A percentile compares a stretch with the other conserved stretches of the same genome.
phyloP scores from a whole-genome alignment of 2,888 invertebrate species.

The Rotaria sp. region DNA sequence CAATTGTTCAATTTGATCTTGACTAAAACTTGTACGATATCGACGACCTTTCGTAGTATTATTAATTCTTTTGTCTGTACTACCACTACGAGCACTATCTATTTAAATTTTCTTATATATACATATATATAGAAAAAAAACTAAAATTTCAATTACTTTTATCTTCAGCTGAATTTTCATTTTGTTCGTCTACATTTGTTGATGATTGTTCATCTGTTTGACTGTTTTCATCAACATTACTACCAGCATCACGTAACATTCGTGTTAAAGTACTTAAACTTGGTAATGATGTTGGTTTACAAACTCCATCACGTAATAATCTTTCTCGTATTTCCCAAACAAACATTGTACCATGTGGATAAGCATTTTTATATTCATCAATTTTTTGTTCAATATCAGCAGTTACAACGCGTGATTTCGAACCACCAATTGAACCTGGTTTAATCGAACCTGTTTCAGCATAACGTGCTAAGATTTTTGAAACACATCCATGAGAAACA shows the following conservation, averaged over 20 bases:
- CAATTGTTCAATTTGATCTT: slow-evolving; percentile 17
- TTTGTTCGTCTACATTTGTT: not conserved
- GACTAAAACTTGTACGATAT: slow-evolving; percentile 17
- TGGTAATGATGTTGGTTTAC: not conserved
- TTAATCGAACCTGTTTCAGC: slow-evolving; percentile 89
- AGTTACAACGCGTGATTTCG: slow-evolving; percentile 83
- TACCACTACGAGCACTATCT: not conserved
- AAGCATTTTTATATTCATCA: slow-evolving; percentile 30
- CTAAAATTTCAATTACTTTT: not conserved
- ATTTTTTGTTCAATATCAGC: slow-evolving; percentile 37
- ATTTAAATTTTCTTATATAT: not conserved
- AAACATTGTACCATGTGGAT: slow-evolving; percentile 34
- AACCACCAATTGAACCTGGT: slow-evolving; percentile 75
- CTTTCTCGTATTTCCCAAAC: slow-evolving; percentile 34
- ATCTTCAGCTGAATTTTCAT: not conserved
- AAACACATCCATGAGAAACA: slow-evolving; percentile 40
- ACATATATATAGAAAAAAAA: not conserved
- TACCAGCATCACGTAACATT: not conserved
- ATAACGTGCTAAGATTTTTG: slow-evolving; percentile 43
- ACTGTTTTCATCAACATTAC: not conserved
- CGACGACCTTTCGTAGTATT: not conserved
- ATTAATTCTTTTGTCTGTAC: not conserved
- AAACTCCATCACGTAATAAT: not conserved
- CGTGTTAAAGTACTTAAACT: not conserved
- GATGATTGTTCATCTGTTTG: not conserved